phyloP scores from a whole-genome alignment of 64 coral and sea anemone genomes.

The Dendronephthya gigantea region DNA sequence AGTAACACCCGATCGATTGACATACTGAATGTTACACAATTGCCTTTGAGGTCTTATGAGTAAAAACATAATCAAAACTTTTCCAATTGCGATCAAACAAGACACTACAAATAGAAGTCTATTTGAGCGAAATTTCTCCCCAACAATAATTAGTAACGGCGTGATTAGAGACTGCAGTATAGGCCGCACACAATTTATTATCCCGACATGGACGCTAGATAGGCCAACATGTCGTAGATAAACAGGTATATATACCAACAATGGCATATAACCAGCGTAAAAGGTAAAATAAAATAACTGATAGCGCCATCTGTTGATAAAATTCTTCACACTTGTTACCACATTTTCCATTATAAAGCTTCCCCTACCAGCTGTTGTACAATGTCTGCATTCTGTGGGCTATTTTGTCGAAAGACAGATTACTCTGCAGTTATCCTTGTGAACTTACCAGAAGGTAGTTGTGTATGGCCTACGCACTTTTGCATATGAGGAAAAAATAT shows the following conservation, averaged over 20 bases:
- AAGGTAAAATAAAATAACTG: background rate
- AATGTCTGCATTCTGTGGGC: background rate
- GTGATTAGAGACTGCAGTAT: background rate
- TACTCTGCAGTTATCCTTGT: too few relatives aligned
- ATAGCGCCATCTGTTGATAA: background rate
- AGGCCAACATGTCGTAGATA: background rate
- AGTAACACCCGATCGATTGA: background rate
- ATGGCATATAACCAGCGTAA: conserved; percentile 14
- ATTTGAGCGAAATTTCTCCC: background rate
- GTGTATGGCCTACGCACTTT: too few relatives aligned
- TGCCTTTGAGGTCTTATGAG: background rate
- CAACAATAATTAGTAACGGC: background rate
- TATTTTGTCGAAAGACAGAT: too few relatives aligned
- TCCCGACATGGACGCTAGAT: background rate
- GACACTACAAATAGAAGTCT: background rate
- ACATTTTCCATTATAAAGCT: background rate
- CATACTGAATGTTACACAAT: background rate
- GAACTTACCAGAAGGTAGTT: too few relatives aligned
- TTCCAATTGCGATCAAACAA: background rate
- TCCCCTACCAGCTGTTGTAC: background rate
- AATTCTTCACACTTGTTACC: background rate
- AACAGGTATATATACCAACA: background rate
- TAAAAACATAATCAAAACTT: conserved; percentile 4
- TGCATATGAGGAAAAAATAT: too few relatives aligned
- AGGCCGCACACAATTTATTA: background rate